Evolutionary conservation across 2,113 vertebrate genomes (phyloP).

Genomic region (Nothoprocta pentlandii): DNA sequence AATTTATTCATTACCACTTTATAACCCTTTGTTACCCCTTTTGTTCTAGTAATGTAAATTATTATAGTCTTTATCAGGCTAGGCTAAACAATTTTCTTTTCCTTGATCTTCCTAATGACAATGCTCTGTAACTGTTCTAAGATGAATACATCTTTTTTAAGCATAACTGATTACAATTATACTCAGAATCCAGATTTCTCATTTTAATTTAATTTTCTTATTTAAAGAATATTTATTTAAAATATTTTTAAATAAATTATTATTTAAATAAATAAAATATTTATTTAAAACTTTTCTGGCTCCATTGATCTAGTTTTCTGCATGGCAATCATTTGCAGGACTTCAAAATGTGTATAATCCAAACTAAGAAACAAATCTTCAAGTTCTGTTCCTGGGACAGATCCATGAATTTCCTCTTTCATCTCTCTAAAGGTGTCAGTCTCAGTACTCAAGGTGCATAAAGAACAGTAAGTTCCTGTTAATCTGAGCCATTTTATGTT

Average conservation of each 20-base stretch:
- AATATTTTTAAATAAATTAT: too few relatives aligned
- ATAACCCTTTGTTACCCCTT: not conserved
- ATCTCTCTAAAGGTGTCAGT: not conserved
- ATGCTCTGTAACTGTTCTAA: not conserved
- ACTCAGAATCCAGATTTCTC: not conserved
- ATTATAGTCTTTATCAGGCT: not conserved
- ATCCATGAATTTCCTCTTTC: not conserved
- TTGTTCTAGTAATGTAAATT: not conserved
- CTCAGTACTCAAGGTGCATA: not conserved
- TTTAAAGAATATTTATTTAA: not conserved
- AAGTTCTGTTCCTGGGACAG: not conserved
- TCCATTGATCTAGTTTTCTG: not conserved
- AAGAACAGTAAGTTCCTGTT: not conserved
- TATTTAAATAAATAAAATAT: too few relatives aligned
- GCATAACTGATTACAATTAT: not conserved
- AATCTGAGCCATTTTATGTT: not conserved
- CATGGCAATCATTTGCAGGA: not conserved
- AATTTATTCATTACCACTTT: not conserved
- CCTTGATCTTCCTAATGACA: not conserved
- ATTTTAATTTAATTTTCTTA: constrained; percentile 37
- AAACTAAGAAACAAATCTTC: not conserved
- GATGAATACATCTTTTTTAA: not conserved
- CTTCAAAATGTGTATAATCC: not conserved
- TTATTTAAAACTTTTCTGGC: not conserved
- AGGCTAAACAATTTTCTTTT: not conserved